These are phyloP conservation scores for Ictalurus punctatus DNA, from an alignment of 2,113 vertebrate genomes.

Conservation along the genomic window DNA sequence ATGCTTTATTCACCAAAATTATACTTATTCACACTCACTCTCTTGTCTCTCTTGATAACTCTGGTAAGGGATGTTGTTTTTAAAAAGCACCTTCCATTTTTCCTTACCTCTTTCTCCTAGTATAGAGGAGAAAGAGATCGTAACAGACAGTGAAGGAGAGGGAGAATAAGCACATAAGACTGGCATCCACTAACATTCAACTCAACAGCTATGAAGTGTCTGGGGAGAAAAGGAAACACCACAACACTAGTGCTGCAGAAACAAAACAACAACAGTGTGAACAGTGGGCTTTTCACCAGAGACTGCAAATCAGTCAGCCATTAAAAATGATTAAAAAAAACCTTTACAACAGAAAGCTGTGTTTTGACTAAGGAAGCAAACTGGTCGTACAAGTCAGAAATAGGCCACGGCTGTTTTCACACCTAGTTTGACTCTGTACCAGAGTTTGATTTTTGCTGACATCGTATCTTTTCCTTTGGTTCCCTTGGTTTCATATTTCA, in stretches of 20 bases:
- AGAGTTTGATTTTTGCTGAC: background rate
- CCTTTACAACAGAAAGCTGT: background rate
- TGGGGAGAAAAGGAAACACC: background rate
- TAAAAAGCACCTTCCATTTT: conserved; percentile 55
- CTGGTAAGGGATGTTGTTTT: conserved; percentile 63
- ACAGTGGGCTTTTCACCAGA: conserved; percentile 1
- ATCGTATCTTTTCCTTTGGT: background rate
- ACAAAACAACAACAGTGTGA: background rate
- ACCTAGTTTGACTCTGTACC: background rate
- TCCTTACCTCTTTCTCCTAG: conserved; percentile 51
- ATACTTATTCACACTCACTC: conserved; percentile 40
- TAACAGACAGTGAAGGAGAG: conserved; percentile 62
- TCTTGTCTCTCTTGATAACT: conserved; percentile 46
- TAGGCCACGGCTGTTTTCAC: background rate
- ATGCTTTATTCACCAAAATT: conserved; percentile 16
- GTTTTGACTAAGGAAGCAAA: background rate
- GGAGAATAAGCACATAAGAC: background rate
- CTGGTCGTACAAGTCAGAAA: background rate
- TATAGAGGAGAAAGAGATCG: conserved; percentile 64
- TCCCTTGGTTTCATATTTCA: background rate
- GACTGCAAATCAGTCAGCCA: conserved; percentile 6
- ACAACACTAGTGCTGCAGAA: background rate
- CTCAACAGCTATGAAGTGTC: background rate
- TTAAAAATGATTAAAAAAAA: background rate
- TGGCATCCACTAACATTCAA: conserved; percentile 32